Conservation (phyloP, 2,113 vertebrate species). For the Lepus europaeus region DNA sequence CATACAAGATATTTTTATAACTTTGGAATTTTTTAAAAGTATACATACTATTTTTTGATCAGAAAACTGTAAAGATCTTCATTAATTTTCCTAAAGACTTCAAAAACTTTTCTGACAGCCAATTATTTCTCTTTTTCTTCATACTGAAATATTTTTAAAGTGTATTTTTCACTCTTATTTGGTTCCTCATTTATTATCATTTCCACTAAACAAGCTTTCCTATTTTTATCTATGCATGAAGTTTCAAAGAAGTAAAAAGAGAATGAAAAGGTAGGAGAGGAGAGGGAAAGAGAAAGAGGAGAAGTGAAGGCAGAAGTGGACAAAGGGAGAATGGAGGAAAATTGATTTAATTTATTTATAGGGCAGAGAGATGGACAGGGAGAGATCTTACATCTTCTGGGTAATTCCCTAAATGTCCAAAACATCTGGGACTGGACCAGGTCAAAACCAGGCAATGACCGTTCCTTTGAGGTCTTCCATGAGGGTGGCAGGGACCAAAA, state of each 20-base stretch:
- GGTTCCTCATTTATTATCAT: not conserved
- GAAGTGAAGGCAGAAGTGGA: accelerated
- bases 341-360: too few relatives aligned
- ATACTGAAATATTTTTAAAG: not conserved
- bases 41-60: not conserved
- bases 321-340: not conserved
- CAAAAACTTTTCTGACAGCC: not conserved
- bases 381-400: too few relatives aligned
- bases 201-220: not conserved
- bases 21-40: not conserved
- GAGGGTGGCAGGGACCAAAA: too few relatives aligned
- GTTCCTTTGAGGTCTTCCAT: too few relatives aligned
- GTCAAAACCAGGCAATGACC: too few relatives aligned
- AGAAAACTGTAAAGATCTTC: not conserved
- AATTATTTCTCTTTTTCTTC: not conserved
- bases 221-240: not conserved
- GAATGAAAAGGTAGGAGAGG: not conserved
- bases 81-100: not conserved
- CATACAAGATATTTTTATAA: not conserved
- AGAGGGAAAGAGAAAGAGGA: not conserved
- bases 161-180: not conserved
- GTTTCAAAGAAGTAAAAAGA: not conserved
- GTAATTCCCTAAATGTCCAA: too few relatives aligned
- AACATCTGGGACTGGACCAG: too few relatives aligned
- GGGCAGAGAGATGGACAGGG: too few relatives aligned